These are phyloP conservation scores for Drosophila bunnanda DNA, from an alignment of 2,888 invertebrate genomes.

Conservation along the genomic window DNA sequence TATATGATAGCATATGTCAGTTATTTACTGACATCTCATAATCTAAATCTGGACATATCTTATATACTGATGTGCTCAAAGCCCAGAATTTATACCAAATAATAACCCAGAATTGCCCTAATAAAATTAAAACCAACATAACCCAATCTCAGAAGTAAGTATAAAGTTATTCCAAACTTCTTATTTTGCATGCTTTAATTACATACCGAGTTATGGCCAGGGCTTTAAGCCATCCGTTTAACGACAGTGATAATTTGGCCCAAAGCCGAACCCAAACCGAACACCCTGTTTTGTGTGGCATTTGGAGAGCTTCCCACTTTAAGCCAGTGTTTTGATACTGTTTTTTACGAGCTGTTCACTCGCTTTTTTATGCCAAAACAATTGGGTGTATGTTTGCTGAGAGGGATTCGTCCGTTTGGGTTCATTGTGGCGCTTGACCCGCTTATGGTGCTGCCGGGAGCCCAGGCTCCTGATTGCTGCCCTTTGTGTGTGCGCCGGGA, in stretches of 20 bases:
- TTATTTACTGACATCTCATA: too few relatives aligned
- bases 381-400: conserved; percentile 65
- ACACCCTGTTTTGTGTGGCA: conserved; percentile 59
- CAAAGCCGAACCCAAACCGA: conserved; percentile 37
- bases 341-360: conserved; percentile 60
- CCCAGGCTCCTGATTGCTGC: conserved; percentile 47
- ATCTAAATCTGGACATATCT: too few relatives aligned
- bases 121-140: conserved; percentile 4
- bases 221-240: conserved; percentile 26
- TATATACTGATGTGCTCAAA: neutral
- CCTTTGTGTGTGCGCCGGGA: conserved; percentile 26
- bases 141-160: neutral
- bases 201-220: conserved; percentile 1
- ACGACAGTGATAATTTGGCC: conserved; percentile 29
- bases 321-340: conserved; percentile 44
- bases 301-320: conserved; percentile 33
- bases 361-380: conserved; percentile 71
- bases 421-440: conserved; percentile 42
- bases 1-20: too few relatives aligned
- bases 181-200: conserved; percentile 13
- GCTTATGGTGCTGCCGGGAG: conserved; percentile 44
- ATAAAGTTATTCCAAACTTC: neutral
- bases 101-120: neutral
- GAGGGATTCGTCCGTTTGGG: conserved; percentile 36
- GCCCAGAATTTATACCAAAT: neutral